Evolutionary conservation across 64 coral and sea anemone genomes (phyloP), one percentile per base, ranked within the genome.

Genomic region (Pachyseris speciosa): DNA sequence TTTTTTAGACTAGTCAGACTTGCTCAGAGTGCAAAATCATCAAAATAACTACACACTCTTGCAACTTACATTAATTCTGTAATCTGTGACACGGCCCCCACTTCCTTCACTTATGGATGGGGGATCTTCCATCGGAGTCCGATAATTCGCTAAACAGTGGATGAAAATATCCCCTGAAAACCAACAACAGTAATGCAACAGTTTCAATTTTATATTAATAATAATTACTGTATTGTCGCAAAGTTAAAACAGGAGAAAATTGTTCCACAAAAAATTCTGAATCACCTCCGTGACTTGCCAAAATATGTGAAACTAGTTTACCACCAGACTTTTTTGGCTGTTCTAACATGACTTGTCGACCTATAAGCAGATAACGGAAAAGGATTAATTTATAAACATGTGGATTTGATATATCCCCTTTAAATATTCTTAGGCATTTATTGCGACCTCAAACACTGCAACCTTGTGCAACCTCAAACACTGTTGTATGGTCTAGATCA

Each of bases 11-110:
- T 24, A 61, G 22, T 25, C 9, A 51, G 11, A n/a, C 13, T 27
- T 28, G 13, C 24, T 49, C 8, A 48, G 61, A 31, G 36, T 47
- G 20, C 13, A 13, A 55, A 9, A 61, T 16, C 8, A 1, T 1
- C 16, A 68, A 68, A 16, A 37, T 11, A 37, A 22, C 28, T 68
- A 11, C 13, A 27, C 16, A 68, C 30, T 2, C 11, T 12, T 68
- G 7, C 12, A 71, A 93, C 96, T 95, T 80, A 95, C 96, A 80
- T 99, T 99, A 57, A 99, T 99, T 84, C 96, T 99, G 73, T 99
- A 99, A 47, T 99, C 96, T 47, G 96, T 99, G 2, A 99, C 96
- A 45, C 96, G 78, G 5, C 96, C 96, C 2, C 96, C 96, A 77
- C 94, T 91, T 2, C 96, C 96, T 71, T 99, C 96, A 87, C 96